A percentile compares a stretch with the other conserved stretches of the same genome.
These are phyloP conservation scores for Tethya wilhelma DNA, from an alignment of 37 sponge, comb jelly and placozoan species.

Conservation along the genomic window DNA sequence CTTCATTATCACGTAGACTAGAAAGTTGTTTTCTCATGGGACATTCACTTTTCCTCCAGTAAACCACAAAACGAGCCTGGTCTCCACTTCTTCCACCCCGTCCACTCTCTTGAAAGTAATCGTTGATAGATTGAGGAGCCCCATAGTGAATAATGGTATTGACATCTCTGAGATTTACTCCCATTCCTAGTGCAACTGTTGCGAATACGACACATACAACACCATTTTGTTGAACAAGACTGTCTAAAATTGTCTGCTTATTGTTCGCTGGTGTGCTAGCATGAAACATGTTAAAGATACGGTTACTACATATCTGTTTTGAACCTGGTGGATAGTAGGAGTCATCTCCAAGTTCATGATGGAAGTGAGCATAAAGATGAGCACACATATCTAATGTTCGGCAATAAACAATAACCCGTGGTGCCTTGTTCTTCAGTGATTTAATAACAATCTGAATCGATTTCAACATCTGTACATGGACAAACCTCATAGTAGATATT, in stretches of 20 bases:
- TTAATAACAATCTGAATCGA: constrained; percentile 1
- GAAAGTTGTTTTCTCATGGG: constrained; percentile 7
- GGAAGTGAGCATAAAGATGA: constrained; percentile 40
- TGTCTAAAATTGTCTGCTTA: constrained; percentile 37
- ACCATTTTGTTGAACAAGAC: constrained; percentile 30
- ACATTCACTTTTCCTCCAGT: constrained; percentile 40
- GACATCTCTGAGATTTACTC: constrained; percentile 27
- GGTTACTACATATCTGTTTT: constrained; percentile 18
- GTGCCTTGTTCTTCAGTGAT: not conserved
- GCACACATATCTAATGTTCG: constrained; percentile 55
- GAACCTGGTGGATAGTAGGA: constrained; percentile 47
- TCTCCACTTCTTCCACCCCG: constrained; percentile 28
- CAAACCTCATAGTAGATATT: constrained; percentile 38
- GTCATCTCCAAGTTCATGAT: not conserved
- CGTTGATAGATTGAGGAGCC: constrained; percentile 44
- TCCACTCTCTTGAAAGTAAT: constrained; percentile 39
- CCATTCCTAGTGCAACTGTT: constrained; percentile 63
- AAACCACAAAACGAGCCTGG: constrained; percentile 31
- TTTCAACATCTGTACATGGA: constrained; percentile 8
- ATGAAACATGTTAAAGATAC: constrained; percentile 56
- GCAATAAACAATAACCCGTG: constrained; percentile 46
- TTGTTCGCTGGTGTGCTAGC: constrained; percentile 38
- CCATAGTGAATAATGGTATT: constrained; percentile 56
- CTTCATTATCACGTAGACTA: not conserved
- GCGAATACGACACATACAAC: constrained; percentile 64